Conservation (phyloP, 2,797 vertebrate genomes). For the Lutjanus argentimaculatus region DNA sequence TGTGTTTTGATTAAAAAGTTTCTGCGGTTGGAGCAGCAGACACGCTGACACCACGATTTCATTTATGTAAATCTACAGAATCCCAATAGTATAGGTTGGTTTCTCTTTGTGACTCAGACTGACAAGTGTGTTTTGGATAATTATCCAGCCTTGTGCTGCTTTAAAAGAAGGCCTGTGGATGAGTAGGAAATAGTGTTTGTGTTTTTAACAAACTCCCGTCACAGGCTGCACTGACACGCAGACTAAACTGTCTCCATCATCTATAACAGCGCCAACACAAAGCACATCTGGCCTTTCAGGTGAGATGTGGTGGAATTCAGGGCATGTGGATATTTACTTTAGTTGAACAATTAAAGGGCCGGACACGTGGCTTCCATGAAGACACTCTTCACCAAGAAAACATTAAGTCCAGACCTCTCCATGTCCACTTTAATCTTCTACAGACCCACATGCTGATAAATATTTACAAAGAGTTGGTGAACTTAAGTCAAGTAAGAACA, state of each 20-base stretch:
- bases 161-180: neutral
- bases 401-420: neutral
- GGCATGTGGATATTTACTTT: slow-evolving; percentile 41
- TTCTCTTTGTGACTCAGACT: slow-evolving; percentile 1
- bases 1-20: slow-evolving; percentile 5
- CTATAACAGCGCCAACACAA: slow-evolving; percentile 35
- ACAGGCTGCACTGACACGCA: slow-evolving; percentile 2
- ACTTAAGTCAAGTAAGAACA: neutral
- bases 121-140: slow-evolving; percentile 18
- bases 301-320: slow-evolving; percentile 43
- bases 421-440: slow-evolving; percentile 10
- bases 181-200: slow-evolving; percentile 19
- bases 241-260: slow-evolving; percentile 8
- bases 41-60: neutral
- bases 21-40: slow-evolving; percentile 9
- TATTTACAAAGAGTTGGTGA: slow-evolving; percentile 22
- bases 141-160: neutral
- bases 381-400: slow-evolving; percentile 2
- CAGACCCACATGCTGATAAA: neutral
- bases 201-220: slow-evolving; percentile 25
- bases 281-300: slow-evolving; percentile 43
- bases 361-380: slow-evolving; percentile 29
- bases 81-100: neutral
- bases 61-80: neutral
- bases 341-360: slow-evolving; percentile 26